Base-by-base conservation (phyloP, 2,797 vertebrate species). In the Calcarius lapponicus region DNA sequence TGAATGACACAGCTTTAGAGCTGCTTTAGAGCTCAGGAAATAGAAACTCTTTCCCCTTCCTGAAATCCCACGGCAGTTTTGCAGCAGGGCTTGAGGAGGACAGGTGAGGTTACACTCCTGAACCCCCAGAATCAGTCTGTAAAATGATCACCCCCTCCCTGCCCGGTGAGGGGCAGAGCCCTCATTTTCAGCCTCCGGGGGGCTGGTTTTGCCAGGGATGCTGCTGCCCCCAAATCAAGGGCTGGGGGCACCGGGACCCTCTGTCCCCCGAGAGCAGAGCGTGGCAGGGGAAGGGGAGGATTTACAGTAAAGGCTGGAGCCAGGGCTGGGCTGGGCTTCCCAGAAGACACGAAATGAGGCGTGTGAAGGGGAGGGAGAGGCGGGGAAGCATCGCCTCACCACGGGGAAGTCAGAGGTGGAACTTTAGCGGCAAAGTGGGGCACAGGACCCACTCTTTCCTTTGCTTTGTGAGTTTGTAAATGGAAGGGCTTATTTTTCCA, bases 261-360 rank as follows among this genome's bases (percentile, higher is more conserved):
- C 19, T 60, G 26, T 28, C 32, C 80, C 34, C 29, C 1, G 4
- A 36, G 66, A 88, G 69, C n/a, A 10, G 58, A 43, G 66, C 0
- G 14, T 29, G 11, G 11, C 20, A 69, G 62, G 65, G 45, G 67
- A 81, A 80, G 43, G 0, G 0, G n/a, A 53, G 56, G 69, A 36
- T 70, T 97, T 97, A 94, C 93, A 94, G 95, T 54, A 96, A 97
- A 54, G 76, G 80, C 34, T 16, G 50, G 78, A 86, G 66, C 42
- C 57, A 7, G 20, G 22, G 42, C 70, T 92, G 95, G 95, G 69
- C 85, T 32, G 61, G 43, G 42, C 90, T 97, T 98, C 95, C 95
- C 66, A 79, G 95, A 92, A 96, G 89, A 80, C 14, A 13, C 2
- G 84, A 88, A 90, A 84, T 31, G 50, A 80, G 76, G 72, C 13